Evolutionary conservation across 2,888 invertebrate species (phyloP).

Genomic region (Metacarcinus magister): DNA sequence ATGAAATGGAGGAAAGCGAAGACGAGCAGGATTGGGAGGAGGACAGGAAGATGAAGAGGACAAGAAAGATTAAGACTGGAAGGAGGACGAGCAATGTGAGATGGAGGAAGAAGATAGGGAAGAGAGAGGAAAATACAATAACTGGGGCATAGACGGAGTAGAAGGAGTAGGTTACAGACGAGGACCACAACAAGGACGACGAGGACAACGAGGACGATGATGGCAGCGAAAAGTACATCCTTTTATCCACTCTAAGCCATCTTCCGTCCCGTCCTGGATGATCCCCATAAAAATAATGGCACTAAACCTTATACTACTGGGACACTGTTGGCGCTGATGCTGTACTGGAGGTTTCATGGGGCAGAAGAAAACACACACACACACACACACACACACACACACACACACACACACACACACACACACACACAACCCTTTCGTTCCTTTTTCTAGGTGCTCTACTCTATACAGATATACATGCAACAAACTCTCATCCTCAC

Average conservation of each 20-base stretch:
- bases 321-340: neutral
- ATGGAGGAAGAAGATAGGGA: neutral
- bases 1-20: too few relatives aligned
- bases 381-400: neutral
- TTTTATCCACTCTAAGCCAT: neutral
- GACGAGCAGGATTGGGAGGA: neutral
- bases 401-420: slow-evolving; percentile 29
- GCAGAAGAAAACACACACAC: neutral
- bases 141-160: neutral
- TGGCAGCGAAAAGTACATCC: neutral
- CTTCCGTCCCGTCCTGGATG: neutral
- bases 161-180: neutral
- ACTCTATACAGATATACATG: too few relatives aligned
- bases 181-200: too few relatives aligned
- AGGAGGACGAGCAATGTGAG: neutral
- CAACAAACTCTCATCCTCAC: too few relatives aligned
- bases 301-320: neutral
- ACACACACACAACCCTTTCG: neutral
- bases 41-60: neutral
- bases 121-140: neutral
- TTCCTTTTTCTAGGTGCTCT: too few relatives aligned
- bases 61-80: neutral
- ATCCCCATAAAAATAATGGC: neutral
- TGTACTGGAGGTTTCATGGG: neutral
- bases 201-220: neutral